A percentile compares a stretch with the other conserved stretches of the same genome.
phyloP scores from a whole-genome alignment of 2,797 vertebrate species.

The Steatocranus sp. region DNA sequence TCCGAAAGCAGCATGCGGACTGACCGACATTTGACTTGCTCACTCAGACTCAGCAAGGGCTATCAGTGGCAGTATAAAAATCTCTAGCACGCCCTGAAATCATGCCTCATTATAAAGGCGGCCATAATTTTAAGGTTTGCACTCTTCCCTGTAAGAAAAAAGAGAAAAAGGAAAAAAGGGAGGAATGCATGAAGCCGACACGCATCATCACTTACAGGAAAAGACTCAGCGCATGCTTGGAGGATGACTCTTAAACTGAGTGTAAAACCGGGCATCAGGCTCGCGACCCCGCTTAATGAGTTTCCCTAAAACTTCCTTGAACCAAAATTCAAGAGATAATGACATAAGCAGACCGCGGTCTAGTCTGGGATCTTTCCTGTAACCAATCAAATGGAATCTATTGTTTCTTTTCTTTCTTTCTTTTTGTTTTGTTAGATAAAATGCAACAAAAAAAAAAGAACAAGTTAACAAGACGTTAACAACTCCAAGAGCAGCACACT shows the following conservation, averaged over 20 bases:
- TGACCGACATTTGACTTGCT: constrained; percentile 37
- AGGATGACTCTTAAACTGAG: constrained; percentile 22
- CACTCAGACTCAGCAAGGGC: constrained; percentile 7
- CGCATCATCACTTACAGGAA: constrained; percentile 56
- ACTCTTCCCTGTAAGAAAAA: constrained; percentile 11
- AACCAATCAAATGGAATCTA: constrained; percentile 1
- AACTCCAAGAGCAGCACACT: not conserved
- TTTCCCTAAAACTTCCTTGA: not conserved
- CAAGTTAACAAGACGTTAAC: not conserved
- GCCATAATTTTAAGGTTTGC: not conserved
- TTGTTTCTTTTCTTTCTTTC: not conserved
- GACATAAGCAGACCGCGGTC: constrained; percentile 26
- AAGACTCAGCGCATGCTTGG: constrained; percentile 37
- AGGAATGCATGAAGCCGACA: constrained; percentile 37
- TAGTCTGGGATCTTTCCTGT: constrained; percentile 31
- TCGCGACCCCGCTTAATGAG: not conserved
- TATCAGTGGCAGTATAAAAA: not conserved
- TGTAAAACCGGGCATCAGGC: not conserved
- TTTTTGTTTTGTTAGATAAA: not conserved
- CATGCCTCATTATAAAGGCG: not conserved
- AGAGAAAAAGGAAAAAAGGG: constrained; percentile 12
- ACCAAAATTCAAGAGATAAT: not conserved
- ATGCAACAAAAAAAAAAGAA: not conserved
- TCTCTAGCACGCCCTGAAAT: not conserved
- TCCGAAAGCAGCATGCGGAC: constrained; percentile 40